A percentile compares a stretch with the other conserved stretches of the same genome.
Evolutionary conservation across 2,888 invertebrate genomes (phyloP).

Genomic region (Ophion ellenae): DNA sequence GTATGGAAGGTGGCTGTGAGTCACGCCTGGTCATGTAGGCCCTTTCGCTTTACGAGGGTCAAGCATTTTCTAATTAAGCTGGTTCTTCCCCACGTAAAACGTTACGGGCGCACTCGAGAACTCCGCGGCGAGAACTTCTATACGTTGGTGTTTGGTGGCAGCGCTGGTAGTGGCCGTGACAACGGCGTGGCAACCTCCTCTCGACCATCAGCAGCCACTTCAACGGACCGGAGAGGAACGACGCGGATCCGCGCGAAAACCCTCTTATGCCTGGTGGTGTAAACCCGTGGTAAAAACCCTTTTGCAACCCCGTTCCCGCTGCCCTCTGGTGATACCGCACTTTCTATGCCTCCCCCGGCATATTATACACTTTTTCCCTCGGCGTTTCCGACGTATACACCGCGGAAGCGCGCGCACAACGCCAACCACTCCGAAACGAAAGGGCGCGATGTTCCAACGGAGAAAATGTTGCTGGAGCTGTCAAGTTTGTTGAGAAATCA

Average conservation of each 20-base stretch:
- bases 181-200: conserved; percentile 33
- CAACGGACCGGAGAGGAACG: conserved; percentile 45
- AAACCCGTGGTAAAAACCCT: conserved; percentile 43
- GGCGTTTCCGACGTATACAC: conserved; percentile 14
- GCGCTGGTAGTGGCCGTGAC: conserved; percentile 10
- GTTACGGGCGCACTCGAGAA: conserved; percentile 72
- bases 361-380: conserved; percentile 18
- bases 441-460: not conserved
- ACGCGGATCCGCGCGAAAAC: conserved; percentile 52
- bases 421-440: not conserved
- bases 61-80: conserved; percentile 80
- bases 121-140: conserved; percentile 57
- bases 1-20: conserved; percentile 55
- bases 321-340: conserved; percentile 6
- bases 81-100: conserved; percentile 74
- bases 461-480: not conserved
- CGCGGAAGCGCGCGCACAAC: not conserved
- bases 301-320: conserved; percentile 31
- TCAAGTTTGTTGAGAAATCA: not conserved
- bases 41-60: conserved; percentile 74
- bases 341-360: not conserved
- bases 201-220: conserved; percentile 45
- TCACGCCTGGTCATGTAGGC: conserved; percentile 53
- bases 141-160: conserved; percentile 2
- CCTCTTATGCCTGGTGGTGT: conserved; percentile 41